Conservation (phyloP, 35 echinoderm and acorn worm species). For the Acanthaster planci region DNA sequence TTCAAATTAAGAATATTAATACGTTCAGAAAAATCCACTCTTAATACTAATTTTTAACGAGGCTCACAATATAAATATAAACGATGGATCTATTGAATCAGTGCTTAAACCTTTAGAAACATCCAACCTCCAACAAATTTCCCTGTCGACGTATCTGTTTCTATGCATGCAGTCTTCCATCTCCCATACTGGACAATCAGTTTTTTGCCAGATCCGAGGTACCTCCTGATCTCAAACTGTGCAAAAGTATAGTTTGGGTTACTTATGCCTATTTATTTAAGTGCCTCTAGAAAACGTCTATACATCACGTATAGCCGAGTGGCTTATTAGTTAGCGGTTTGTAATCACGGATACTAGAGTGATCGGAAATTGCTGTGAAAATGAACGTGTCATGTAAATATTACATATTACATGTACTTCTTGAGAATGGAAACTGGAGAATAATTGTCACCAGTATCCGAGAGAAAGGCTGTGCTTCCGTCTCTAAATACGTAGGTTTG, state of each 20-base stretch:
- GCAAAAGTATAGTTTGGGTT: background rate
- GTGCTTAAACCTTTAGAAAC: background rate
- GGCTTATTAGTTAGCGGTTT: background rate
- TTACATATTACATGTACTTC: background rate
- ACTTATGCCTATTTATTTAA: background rate
- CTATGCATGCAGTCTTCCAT: background rate
- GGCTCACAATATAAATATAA: too few relatives aligned
- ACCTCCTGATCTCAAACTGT: background rate
- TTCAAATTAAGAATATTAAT: too few relatives aligned
- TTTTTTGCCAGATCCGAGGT: background rate
- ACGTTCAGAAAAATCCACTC: too few relatives aligned
- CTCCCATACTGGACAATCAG: background rate
- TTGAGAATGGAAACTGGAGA: background rate
- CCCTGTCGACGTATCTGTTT: background rate
- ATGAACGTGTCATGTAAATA: background rate
- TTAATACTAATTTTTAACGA: too few relatives aligned
- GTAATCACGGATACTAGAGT: background rate
- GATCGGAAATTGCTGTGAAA: background rate
- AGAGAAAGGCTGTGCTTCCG: background rate
- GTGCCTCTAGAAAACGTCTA: background rate
- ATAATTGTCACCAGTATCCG: background rate
- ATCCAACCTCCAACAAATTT: background rate
- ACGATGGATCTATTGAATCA: too few relatives aligned
- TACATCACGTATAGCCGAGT: background rate
- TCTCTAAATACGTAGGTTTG: background rate